A percentile compares a stretch with the other conserved stretches of the same genome.
Conservation (phyloP, 2,113 vertebrate species). For the Triplophysa rosa region DNA sequence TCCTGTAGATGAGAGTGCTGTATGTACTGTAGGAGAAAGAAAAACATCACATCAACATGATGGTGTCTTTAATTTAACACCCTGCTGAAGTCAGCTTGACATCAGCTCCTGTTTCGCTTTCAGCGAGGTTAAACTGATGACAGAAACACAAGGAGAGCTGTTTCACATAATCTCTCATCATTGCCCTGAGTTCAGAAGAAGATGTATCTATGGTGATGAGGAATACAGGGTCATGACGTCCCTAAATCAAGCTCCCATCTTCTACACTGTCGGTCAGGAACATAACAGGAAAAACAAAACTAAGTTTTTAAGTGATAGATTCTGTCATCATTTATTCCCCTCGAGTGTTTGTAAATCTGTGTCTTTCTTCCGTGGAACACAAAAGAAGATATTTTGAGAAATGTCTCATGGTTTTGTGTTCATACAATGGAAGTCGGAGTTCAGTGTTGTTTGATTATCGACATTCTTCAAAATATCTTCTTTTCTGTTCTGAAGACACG, state of each 20-base stretch:
- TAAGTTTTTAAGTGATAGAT: too few species aligned
- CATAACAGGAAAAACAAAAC: too few species aligned
- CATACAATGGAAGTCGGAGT: too few species aligned
- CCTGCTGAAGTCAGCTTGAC: not conserved
- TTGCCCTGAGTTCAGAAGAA: not conserved
- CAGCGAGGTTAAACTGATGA: not conserved
- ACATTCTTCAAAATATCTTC: too few species aligned
- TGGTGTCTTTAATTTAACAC: not conserved
- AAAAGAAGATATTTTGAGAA: too few species aligned
- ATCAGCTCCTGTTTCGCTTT: not conserved
- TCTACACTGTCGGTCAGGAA: not conserved
- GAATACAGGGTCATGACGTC: slow-evolving; percentile 29
- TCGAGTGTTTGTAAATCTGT: too few species aligned
- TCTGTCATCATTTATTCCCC: too few species aligned
- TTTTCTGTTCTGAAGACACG: too few species aligned
- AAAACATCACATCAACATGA: not conserved
- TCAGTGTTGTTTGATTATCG: too few species aligned
- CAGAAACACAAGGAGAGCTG: not conserved
- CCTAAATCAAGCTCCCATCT: slow-evolving; percentile 3
- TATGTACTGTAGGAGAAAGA: not conserved
- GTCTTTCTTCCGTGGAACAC: too few species aligned
- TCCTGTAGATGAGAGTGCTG: too few species aligned
- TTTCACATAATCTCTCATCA: slow-evolving; percentile 20
- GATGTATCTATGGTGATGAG: slow-evolving; percentile 15
- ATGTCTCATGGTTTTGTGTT: too few species aligned